Evolutionary conservation across 2,113 vertebrate genomes (phyloP).

Genomic region (Mustela lutreola): DNA sequence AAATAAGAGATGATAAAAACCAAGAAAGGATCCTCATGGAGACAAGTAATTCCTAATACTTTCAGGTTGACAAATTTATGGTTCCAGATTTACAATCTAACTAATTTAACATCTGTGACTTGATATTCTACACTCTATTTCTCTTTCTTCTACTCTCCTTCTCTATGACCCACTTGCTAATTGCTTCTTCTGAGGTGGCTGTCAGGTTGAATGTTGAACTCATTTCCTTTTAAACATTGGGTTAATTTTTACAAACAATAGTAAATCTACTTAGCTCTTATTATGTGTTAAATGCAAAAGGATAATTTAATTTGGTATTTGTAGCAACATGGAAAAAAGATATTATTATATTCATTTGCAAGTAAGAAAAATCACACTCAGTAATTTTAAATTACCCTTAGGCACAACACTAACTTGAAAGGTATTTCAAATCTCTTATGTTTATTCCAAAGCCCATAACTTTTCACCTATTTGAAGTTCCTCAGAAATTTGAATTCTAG

Average conservation of each 20-base stretch:
- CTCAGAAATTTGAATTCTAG: not conserved
- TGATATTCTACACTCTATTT: not conserved
- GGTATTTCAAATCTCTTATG: not conserved
- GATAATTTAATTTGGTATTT: not conserved
- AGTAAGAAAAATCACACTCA: not conserved
- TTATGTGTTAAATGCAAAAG: not conserved
- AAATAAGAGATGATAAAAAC: not conserved
- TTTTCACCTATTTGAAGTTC: not conserved
- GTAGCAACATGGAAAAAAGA: not conserved
- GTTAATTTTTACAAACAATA: not conserved
- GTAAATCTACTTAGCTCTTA: not conserved
- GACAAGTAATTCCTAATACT: not conserved
- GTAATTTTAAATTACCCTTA: not conserved
- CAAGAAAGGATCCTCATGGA: not conserved
- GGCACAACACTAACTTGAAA: not conserved
- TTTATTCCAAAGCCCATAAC: not conserved
- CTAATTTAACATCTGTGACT: not conserved
- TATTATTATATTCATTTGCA: not conserved
- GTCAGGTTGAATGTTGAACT: not conserved
- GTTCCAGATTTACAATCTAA: not conserved
- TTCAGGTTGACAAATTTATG: not conserved
- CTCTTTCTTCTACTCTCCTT: fast-evolving
- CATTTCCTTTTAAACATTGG: not conserved
- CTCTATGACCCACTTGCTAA: not conserved
- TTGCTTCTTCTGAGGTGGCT: not conserved